phyloP scores from a whole-genome alignment of 2,113 vertebrate genomes.

The Percina caprodes region DNA sequence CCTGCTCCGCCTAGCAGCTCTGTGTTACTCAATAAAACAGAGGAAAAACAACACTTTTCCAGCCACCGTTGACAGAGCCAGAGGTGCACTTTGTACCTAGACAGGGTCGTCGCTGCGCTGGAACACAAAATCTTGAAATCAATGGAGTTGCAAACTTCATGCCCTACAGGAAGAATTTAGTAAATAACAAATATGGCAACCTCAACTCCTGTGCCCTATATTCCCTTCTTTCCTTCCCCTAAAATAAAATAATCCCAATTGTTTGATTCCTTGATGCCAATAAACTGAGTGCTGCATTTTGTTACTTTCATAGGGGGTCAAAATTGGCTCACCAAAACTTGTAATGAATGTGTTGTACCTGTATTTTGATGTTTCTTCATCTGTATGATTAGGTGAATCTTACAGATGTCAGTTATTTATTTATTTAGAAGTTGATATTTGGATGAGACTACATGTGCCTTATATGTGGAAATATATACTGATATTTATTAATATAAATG shows the following conservation, averaged over 20 bases:
- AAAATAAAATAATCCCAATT: constrained; percentile 67
- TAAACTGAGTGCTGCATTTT: constrained; percentile 42
- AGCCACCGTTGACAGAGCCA: constrained; percentile 43
- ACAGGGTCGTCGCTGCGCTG: constrained; percentile 47
- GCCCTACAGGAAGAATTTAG: constrained; percentile 58
- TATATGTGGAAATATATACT: constrained; percentile 52
- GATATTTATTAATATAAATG: constrained; percentile 54
- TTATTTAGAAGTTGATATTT: constrained; percentile 23
- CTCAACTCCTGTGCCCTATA: constrained; percentile 27
- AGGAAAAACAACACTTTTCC: constrained; percentile 46
- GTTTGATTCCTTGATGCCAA: constrained; percentile 56
- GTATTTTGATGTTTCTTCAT: constrained; percentile 34
- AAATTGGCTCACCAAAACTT: constrained; percentile 16
- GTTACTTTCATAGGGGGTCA: constrained; percentile 16
- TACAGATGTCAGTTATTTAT: constrained; percentile 19
- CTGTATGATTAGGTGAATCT: constrained; percentile 14
- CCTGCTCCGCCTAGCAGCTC: constrained; percentile 35
- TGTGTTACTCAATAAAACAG: constrained; percentile 54
- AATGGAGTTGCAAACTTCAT: constrained; percentile 58
- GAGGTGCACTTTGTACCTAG: constrained; percentile 50
- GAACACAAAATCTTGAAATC: constrained; percentile 65
- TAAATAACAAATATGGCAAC: constrained; percentile 63
- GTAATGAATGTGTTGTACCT: constrained; percentile 38
- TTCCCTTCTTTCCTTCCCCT: constrained; percentile 36
- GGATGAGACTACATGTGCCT: constrained; percentile 66